Evolutionary conservation across 1,140 invertebrate species (phyloP), one percentile per base, ranked within the genome.

Genomic region (Drosophila pruinosa): DNA sequence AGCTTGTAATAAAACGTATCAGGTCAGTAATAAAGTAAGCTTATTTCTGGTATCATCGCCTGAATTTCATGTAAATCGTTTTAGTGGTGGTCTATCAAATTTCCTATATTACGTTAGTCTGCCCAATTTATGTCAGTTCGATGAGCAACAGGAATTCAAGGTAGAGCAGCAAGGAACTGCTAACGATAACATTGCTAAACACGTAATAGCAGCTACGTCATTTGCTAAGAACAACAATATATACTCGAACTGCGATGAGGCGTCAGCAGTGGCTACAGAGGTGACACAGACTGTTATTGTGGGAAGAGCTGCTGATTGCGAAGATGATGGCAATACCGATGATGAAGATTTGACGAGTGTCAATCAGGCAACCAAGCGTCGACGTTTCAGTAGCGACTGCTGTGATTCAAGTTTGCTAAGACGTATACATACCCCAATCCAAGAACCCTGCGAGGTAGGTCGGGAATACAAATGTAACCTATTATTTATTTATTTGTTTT

Each of bases 71-170:
- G 39, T 4, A 17, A 57, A 15, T 41, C 14, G 10, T 73, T 53
- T 17, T 92, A 96, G 96, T 91, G 95, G 95, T 69, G 97, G 94
- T 52, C 91, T 97, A 2, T 96, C 95, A 39, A 97, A 97, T 90
- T 95, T 95, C 91, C 91, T 97, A n/a, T 97, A 96, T 92, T 95
- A 95, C 89, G 94, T 96, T 12, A 94, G 95, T 24, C 89, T 97
- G 2, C 95, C 95, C 0, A 93, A 94, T 12, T 61, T 78, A 43
- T 68, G 76, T 36, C 78, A 82, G 12, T 77, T 74, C 10, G 79
- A 72, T 41, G 65, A 86, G 31, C 63, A 76, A n/a, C n/a, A n/a
- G n/a, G n/a, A n/a, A n/a, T n/a, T n/a, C n/a, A n/a, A n/a, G n/a
- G n/a, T n/a, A n/a, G n/a, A n/a, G n/a, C n/a, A n/a, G n/a, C n/a